Evolutionary conservation across 1,140 invertebrate species (phyloP), one percentile per base, ranked within the genome.

Genomic region (Trypoxylus dichotomus): DNA sequence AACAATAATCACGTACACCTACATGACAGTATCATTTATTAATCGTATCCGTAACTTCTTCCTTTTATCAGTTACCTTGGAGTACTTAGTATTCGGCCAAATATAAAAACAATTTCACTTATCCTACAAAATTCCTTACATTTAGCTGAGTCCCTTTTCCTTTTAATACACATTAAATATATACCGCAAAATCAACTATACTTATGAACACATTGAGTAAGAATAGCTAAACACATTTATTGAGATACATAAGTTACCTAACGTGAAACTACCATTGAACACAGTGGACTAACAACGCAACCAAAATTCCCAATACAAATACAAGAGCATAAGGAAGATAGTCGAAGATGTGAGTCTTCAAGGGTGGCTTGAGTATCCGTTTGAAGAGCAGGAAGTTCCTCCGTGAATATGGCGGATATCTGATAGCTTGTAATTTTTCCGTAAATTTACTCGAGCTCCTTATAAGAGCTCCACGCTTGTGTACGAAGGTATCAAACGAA

Each of bases 401-500:
- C 3, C 2, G 25, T 86, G 91, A 90, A 85, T 96, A 96, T 0
- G 96, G 96, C 25, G 95, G 95, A 88, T 97, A 97, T 27, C 95
- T 91, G 0, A 89, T 85, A 19, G 68, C 68, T 13, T 54, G 76
- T 42, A 96, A 82, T 79, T 90, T 90, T 87, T 96, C 95, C 76
- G 90, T 90, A 54, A 96, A 81, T 1, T 87, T 79, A 43, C 91
- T 91, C 81, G 93, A 93, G 84, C 91, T 88, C 84, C 94, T 94
- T 37, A 93, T 88, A 21, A 98, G 88, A 81, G 94, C 93, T 60
- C 94, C 91, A 87, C 97, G 97, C 78, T 94, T 93, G 85, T 99
- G 97, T 3, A 93, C 93, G 85, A 99, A 99, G 0, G 95, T 96
- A 79, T 99, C 94, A 83, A 96, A 98, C 0, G 93, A 92, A 81